These are phyloP conservation scores for Gordius sp. DNA, from an alignment of 2,888 invertebrate species.

Conservation along the genomic window DNA sequence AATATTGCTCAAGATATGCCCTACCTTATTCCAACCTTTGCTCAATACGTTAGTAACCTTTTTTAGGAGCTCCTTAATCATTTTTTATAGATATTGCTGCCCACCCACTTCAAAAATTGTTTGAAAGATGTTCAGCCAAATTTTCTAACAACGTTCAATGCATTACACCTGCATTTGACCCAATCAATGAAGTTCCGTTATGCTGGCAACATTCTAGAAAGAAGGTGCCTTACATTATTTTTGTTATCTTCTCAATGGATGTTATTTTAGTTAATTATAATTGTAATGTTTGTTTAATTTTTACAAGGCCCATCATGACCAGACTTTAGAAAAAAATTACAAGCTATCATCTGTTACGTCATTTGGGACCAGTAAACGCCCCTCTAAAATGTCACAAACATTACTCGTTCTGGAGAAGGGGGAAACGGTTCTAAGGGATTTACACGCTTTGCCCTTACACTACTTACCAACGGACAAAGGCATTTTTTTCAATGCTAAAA, in stretches of 20 bases:
- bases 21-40: background rate
- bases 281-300: background rate
- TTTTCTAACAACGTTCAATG: conserved; percentile 7
- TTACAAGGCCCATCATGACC: no score
- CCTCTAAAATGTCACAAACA: no score
- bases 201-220: conserved; percentile 12
- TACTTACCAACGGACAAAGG: no score
- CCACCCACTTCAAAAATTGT: conserved; percentile 17
- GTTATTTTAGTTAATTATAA: no score
- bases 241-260: no score
- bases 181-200: background rate
- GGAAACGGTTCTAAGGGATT: no score
- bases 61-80: background rate
- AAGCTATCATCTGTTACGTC: no score
- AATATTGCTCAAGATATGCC: background rate
- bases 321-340: no score
- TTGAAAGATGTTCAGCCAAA: conserved; percentile 11
- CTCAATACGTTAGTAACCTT: background rate
- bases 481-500: no score
- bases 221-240: conserved; percentile 1
- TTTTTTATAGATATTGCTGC: background rate
- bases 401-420: no score
- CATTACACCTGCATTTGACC: background rate
- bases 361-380: no score
- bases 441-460: no score